These are phyloP conservation scores for Omphaloscelis lunosa DNA, from an alignment of 2,888 invertebrate genomes.

Conservation along the genomic window DNA sequence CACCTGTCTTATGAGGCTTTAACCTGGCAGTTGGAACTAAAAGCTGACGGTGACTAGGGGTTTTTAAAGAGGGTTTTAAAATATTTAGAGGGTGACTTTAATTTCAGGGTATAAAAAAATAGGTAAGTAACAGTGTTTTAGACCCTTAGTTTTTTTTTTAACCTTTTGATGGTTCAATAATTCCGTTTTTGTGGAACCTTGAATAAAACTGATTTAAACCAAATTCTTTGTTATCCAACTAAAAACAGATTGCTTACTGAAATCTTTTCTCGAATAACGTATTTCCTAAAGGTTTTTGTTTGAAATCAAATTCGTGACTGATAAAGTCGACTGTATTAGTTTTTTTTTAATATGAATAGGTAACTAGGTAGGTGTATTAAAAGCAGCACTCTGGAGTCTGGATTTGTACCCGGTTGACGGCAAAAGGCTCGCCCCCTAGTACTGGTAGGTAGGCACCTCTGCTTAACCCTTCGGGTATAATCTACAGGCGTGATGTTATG, in stretches of 20 bases:
- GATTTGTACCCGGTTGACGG: neutral
- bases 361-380: neutral
- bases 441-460: neutral
- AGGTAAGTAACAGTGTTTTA: neutral
- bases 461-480: neutral
- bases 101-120: neutral
- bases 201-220: neutral
- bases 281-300: neutral
- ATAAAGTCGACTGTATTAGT: neutral
- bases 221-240: neutral
- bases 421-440: neutral
- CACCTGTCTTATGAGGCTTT: slow-evolving; percentile 58
- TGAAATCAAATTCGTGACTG: neutral
- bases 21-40: slow-evolving; percentile 31
- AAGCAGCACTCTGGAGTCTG: neutral
- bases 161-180: no score
- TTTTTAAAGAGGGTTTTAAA: slow-evolving; percentile 27
- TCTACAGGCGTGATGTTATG: neutral
- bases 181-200: neutral
- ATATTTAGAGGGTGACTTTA: neutral
- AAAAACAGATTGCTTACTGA: neutral
- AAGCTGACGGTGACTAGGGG: slow-evolving; percentile 10
- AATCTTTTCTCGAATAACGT: neutral
- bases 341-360: neutral
- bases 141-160: no score